Base-by-base conservation (phyloP, 2,888 invertebrate genomes). In the Heliconius ethilla region DNA sequence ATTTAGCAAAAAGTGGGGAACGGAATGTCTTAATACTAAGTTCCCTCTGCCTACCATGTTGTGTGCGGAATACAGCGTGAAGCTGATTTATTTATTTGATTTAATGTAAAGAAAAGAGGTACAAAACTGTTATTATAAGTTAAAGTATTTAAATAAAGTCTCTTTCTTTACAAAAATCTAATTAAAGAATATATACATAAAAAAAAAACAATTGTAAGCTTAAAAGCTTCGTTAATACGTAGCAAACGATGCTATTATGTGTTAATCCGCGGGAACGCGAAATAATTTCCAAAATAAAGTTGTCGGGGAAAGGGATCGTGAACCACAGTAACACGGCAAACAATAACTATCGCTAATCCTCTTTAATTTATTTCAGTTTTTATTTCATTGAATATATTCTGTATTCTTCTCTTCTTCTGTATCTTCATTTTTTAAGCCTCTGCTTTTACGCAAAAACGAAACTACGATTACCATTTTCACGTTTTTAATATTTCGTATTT, bases 241-340 rank as follows among this genome's bases (percentile, higher is more conserved):
- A n/a, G 40, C 25, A 69, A 69, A 69, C 40, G 25, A 69, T 40
- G 40, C 40, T 69, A 40, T 45, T 69, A 69, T 40, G 69, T 69
- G 25, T 69, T 69, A 69, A 69, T 40, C 40, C 25, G 7, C 25
- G 69, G 15, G 6, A 69, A 45, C n/a, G 40, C 15, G 15, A 40
- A 25, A 40, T 69, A 25, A 45, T 45, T 25, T 45, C 25, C 69
- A 45, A 69, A 40, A 69, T 40, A 67, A 45, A 7, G 2, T 69
- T 69, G 13, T 22, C 37, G n/a, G 13, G 2, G 25, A 25, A 67
- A 40, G 7, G 67, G 40, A 40, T 40, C n/a, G 67, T 67, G 37
- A 40, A 25, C 40, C 69, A 13, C 40, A 69, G 69, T 69, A 40
- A 69, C 15, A 69, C 15, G 22, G 69, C 11, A 25, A 69, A 37